phyloP scores from a whole-genome alignment of 2,113 vertebrate species.

The Cathartes aura region DNA sequence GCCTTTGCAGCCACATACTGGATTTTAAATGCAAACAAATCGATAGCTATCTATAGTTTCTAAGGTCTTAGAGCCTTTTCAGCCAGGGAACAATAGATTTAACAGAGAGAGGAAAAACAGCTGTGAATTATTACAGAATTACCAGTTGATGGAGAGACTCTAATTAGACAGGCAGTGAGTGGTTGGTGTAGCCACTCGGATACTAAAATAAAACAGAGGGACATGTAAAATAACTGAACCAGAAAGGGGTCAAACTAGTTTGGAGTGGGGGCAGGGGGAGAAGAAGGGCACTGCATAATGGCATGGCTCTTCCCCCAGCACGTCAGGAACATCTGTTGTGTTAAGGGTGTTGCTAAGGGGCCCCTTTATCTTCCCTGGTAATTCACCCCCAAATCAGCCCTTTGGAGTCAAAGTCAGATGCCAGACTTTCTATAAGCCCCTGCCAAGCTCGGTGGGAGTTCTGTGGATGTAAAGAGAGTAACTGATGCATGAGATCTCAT shows the following conservation, averaged over 20 bases:
- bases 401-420: constrained; percentile 6
- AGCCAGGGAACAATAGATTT: constrained; percentile 41
- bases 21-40: constrained; percentile 69
- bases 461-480: constrained; percentile 11
- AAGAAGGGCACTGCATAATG: neutral
- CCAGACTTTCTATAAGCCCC: neutral
- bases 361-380: constrained; percentile 4
- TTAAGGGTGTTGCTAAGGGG: constrained; percentile 10
- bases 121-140: constrained; percentile 47
- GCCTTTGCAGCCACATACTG: constrained; percentile 60
- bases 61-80: constrained; percentile 50
- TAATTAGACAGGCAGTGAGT: constrained; percentile 11
- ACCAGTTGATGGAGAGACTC: constrained; percentile 3
- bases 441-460: neutral
- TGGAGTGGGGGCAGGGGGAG: neutral
- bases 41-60: constrained; percentile 39
- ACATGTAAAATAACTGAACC: constrained; percentile 8
- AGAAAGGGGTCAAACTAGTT: constrained; percentile 16
- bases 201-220: neutral
- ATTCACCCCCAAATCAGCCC: constrained; percentile 27
- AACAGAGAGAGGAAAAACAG: constrained; percentile 4
- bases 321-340: constrained; percentile 9
- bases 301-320: neutral
- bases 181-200: neutral
- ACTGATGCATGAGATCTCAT: constrained; percentile 5